phyloP scores from a whole-genome alignment of 2,888 invertebrate species.

The Pegoplata infirma region DNA sequence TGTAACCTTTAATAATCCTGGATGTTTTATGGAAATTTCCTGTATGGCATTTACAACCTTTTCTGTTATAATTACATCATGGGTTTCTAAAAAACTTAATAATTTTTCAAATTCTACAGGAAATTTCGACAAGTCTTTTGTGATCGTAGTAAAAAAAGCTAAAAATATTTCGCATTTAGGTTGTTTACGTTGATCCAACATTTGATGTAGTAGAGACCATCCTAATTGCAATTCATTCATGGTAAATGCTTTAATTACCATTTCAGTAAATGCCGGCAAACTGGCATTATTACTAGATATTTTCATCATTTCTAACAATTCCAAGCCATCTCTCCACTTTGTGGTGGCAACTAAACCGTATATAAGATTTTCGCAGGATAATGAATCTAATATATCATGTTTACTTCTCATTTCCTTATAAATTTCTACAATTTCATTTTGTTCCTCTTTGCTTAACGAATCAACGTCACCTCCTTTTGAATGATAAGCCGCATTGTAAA shows the following conservation, averaged over 20 bases:
- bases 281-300: slow-evolving; percentile 78
- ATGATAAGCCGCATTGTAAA: slow-evolving; percentile 79
- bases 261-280: slow-evolving; percentile 79
- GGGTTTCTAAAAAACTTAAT: slow-evolving; percentile 80
- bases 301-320: slow-evolving; percentile 82
- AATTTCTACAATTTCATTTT: slow-evolving; percentile 80
- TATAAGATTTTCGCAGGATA: slow-evolving; percentile 82
- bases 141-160: slow-evolving; percentile 80
- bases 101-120: slow-evolving; percentile 80
- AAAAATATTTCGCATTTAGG: slow-evolving; percentile 79
- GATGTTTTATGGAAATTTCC: slow-evolving; percentile 69
- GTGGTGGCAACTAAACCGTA: slow-evolving; percentile 82
- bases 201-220: slow-evolving; percentile 81
- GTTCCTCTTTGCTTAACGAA: slow-evolving; percentile 73
- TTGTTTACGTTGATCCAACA: slow-evolving; percentile 78
- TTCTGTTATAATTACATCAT: slow-evolving; percentile 78
- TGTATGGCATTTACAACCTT: slow-evolving; percentile 69
- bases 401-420: slow-evolving; percentile 77
- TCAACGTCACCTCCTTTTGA: slow-evolving; percentile 30
- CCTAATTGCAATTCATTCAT: slow-evolving; percentile 78
- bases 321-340: slow-evolving; percentile 82
- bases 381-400: slow-evolving; percentile 81
- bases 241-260: slow-evolving; percentile 81
- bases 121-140: slow-evolving; percentile 74
- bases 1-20: slow-evolving; percentile 45